These are phyloP conservation scores for mouse (Mus musculus) DNA, from an alignment of 2,113 vertebrate genomes.

Conservation along the genomic window GRCm39 chr11:61198501-61199000, in stretches of 20 bases:
- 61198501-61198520: fast-evolving
- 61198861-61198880: neutral
- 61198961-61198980: neutral
- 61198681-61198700: neutral
- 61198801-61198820: neutral
- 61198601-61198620: neutral
- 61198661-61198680: neutral
- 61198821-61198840: neutral
- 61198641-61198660: neutral
- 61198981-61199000: neutral
- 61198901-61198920: neutral
- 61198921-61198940: neutral
- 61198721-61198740: neutral
- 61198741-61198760: neutral
- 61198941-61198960: neutral
- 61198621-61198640: neutral
- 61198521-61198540: fast-evolving
- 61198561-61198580: too few species aligned
- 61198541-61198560: too few species aligned
- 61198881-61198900: neutral
- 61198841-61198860: neutral
- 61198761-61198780: neutral
- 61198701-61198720: neutral
- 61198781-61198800: neutral
- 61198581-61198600: neutral